Conservation (phyloP, 2,113 vertebrate genomes). For the Gnathonemus echidnorhynchus region DNA sequence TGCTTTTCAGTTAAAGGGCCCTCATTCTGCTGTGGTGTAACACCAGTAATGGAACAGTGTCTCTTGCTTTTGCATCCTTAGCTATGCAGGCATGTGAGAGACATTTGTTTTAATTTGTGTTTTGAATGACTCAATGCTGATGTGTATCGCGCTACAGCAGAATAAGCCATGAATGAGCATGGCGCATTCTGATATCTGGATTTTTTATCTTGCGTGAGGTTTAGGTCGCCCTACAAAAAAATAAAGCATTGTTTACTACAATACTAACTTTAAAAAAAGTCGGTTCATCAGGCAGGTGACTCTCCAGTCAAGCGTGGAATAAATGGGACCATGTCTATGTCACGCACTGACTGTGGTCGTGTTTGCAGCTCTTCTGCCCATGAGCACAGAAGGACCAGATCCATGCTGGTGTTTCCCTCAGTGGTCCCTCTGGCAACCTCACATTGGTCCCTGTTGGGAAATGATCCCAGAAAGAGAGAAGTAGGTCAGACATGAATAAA, state of each 20-base stretch:
- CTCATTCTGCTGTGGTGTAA: neutral
- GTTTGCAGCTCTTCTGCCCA: neutral
- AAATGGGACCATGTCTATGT: neutral
- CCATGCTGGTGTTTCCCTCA: neutral
- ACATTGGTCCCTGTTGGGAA: neutral
- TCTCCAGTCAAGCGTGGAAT: neutral
- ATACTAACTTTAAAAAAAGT: neutral
- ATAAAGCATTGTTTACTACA: neutral
- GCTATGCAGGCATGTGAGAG: neutral
- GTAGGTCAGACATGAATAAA: slow-evolving; percentile 18
- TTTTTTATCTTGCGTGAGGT: neutral
- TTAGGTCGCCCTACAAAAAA: neutral
- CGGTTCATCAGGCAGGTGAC: neutral
- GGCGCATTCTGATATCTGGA: neutral
- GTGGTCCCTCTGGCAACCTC: neutral
- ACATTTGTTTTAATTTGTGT: neutral
- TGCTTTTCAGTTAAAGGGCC: neutral
- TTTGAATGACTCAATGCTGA: neutral
- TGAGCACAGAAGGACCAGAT: neutral
- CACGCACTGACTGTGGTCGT: no score
- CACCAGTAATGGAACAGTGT: neutral
- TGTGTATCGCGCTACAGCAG: neutral
- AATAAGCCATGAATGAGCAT: neutral
- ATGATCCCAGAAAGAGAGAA: neutral
- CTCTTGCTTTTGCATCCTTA: neutral